Conservation (phyloP, 2,113 vertebrate genomes). For the Brienomyrus longianalis region DNA sequence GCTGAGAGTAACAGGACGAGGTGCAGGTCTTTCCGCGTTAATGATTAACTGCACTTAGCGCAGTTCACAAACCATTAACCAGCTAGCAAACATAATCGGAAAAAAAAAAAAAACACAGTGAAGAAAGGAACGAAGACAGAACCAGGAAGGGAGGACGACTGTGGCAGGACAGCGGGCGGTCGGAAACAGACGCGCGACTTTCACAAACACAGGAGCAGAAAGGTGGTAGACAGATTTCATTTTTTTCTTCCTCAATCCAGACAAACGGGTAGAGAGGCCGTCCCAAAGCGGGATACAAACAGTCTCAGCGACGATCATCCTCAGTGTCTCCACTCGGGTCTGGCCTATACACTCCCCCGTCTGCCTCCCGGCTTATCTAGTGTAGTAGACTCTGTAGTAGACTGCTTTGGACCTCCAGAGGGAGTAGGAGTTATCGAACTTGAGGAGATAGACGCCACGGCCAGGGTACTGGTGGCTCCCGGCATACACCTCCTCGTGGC, state of each 20-base stretch:
- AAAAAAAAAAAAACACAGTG: background rate
- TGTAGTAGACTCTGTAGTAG: slow-evolving; percentile 99
- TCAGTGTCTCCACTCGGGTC: background rate
- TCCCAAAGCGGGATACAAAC: background rate
- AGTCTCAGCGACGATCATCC: slow-evolving; percentile 42
- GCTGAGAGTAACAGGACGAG: background rate
- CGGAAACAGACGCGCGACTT: background rate
- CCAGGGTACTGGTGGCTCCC: slow-evolving; percentile 98
- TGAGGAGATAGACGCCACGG: slow-evolving; percentile 93
- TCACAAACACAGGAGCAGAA: background rate
- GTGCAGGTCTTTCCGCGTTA: background rate
- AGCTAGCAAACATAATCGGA: background rate
- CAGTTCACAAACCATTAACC: background rate
- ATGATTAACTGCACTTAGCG: background rate
- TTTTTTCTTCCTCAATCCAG: background rate
- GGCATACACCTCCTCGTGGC: slow-evolving; percentile 95
- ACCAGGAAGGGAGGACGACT: background rate
- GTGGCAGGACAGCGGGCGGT: slow-evolving; percentile 2
- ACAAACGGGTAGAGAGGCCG: background rate
- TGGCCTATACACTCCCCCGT: slow-evolving; percentile 47
- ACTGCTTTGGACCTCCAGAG: slow-evolving; percentile 98
- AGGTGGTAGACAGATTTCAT: background rate
- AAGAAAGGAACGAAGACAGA: background rate
- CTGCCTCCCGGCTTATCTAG: slow-evolving; percentile 83
- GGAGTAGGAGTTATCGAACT: slow-evolving; percentile 99